Conservation (phyloP, 1,140 invertebrate species). For the Drosophila insularis region DNA sequence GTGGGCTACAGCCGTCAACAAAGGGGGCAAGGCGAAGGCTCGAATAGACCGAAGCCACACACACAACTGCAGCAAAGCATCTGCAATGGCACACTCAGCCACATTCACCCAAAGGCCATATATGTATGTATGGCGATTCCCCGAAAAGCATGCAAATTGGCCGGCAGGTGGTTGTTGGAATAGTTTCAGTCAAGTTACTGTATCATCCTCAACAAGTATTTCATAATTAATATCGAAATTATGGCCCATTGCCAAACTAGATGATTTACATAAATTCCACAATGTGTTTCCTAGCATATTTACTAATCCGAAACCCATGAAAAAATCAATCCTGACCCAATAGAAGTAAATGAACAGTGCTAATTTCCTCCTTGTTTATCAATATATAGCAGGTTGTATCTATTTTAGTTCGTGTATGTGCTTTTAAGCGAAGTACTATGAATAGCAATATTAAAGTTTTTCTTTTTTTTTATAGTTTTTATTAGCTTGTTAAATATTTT, state of each 20-base stretch:
- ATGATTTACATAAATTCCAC: too few relatives aligned
- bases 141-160: constrained; percentile 1
- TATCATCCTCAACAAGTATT: constrained; percentile 38
- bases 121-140: background rate
- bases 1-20: constrained; percentile 20
- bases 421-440: background rate
- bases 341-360: too few relatives aligned
- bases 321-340: too few relatives aligned
- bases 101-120: background rate
- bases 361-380: too few relatives aligned
- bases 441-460: background rate
- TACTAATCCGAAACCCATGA: too few relatives aligned
- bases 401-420: too few relatives aligned
- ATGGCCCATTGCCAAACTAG: too few relatives aligned
- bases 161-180: background rate
- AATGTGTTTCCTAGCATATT: too few relatives aligned
- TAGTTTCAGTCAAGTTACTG: background rate
- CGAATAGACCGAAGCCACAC: constrained; percentile 5
- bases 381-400: too few relatives aligned
- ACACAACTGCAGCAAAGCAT: constrained; percentile 16
- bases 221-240: constrained; percentile 27
- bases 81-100: too few relatives aligned
- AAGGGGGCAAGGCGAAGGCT: background rate
- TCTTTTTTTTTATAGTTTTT: background rate
- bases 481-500: background rate